Evolutionary conservation across 2,113 vertebrate genomes (phyloP), one percentile per base, ranked within the genome.

Genomic region (Anolis carolinensis): DNA sequence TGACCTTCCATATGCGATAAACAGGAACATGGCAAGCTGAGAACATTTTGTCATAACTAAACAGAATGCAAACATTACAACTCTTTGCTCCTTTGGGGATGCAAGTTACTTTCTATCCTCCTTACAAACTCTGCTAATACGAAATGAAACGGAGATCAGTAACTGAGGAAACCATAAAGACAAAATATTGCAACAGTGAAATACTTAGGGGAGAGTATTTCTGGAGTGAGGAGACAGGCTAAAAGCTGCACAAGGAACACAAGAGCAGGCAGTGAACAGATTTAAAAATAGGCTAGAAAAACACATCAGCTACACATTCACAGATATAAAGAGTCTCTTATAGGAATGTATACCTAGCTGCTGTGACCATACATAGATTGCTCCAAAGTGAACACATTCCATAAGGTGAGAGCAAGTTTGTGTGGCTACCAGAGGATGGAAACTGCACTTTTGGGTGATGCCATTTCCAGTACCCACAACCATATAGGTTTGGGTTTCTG

Each of bases 221-320:
- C 34, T 44, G 36, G 27, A 48, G n/a, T 70, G 18, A 13, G 18
- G 27, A 67, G 50, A 20, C 63, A 55, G 36, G 18, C n/a, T 34
- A 8, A 16, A 30, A 80, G 55, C 34, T 62, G 11, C 25, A 30
- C 50, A 8, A 44, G 74, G 39, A 55, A 72, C n/a, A 32, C 74
- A 52, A 7, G 32, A 73, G 34, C 50, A 39, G 30, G 62, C 65
- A 86, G 59, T 71, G 39, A 86, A 81, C 2, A 32, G 27, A 74
- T 67, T 67, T 81, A 36, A 86, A 86, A 86, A 67, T 81, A 81
- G 70, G 59, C 50, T 65, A 8, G 23, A 18, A 34, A 86, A 83
- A 50, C 52, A 63, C 52, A 78, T 10, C 20, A 62, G n/a, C 50
- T 72, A 39, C 14, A 55, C 23, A 5, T 63, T 67, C 39, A 67